Evolutionary conservation across 2,113 vertebrate genomes (phyloP), one percentile per base, ranked within the genome.

Genomic region (Heterotilapia buettikoferi): DNA sequence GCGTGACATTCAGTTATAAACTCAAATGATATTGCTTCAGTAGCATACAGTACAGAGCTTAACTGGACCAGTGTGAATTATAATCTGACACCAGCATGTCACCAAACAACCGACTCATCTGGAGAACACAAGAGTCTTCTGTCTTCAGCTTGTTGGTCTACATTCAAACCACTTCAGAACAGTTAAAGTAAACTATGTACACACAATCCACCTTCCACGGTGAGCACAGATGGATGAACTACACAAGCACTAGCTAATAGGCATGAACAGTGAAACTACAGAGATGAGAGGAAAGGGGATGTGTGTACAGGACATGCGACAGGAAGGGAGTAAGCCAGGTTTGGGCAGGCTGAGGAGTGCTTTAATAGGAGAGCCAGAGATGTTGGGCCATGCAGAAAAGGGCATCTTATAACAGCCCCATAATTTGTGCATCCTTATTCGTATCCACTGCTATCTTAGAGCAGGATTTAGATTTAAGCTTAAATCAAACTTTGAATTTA

Each of bases 21-120:
- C 87, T 92, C 71, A 82, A 90, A 91, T 85, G 80, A 90, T 92
- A 92, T 94, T 92, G 92, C 94, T 90, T 91, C 80, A 87, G 83
- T 73, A 47, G 90, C 92, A 89, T 89, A 92, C 90, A 91, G 90
- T 90, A 92, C 91, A 86, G 84, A 87, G 13, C 66, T 83, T 82
- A 83, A 86, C 92, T 59, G 19, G 43, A 71, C 83, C 68, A 79
- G 79, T 80, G 80, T 85, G 80, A 83, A n/a, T 56, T 40, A 76
- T 57, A 40, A 43, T 78, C 43, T 59, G 50, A 86, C 83, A 84
- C 61, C 24, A 50, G 78, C 9, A 81, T 71, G 45, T 38, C 79
- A 68, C 43, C 71, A 21, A 29, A 81, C 78, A 71, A 36, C 82
- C 50, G 18, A 56, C 40, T 79, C 68, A 36, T 68, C 57, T 13